phyloP scores from a whole-genome alignment of 2,113 vertebrate genomes.

The Dasyurus viverrinus region DNA sequence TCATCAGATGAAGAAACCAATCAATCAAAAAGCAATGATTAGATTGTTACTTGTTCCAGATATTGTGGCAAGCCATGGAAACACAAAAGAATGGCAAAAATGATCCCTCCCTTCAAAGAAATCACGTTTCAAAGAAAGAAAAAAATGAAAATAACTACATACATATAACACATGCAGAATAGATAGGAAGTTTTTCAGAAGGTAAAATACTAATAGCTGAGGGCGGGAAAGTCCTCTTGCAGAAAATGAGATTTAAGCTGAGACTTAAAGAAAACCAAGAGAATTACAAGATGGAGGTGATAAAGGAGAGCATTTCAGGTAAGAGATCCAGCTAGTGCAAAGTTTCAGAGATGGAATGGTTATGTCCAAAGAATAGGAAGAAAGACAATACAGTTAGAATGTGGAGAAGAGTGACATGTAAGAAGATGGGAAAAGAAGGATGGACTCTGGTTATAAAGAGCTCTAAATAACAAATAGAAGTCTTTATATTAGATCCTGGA shows the following conservation, averaged over 20 bases:
- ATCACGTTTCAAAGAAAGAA: too few species aligned
- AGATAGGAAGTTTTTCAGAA: background rate
- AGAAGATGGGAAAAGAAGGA: background rate
- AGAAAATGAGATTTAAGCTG: background rate
- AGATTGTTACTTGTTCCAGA: background rate
- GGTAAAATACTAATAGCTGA: too few species aligned
- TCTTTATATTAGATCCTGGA: background rate
- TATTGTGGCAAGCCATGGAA: background rate
- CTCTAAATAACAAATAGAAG: too few species aligned
- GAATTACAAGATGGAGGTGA: background rate
- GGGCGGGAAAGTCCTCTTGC: background rate
- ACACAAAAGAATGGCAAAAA: background rate
- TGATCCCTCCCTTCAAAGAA: background rate
- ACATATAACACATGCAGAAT: background rate
- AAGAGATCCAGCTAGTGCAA: background rate
- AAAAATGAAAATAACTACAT: background rate
- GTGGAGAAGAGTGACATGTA: background rate
- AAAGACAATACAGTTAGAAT: background rate
- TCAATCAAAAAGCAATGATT: background rate
- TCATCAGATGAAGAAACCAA: background rate
- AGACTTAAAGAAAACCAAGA: background rate
- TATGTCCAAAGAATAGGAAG: background rate
- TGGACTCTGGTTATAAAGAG: background rate
- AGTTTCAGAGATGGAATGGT: background rate
- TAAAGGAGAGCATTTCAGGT: background rate